Evolutionary conservation across 2,797 vertebrate species (phyloP).

Genomic region (Okamejei kenojei): DNA sequence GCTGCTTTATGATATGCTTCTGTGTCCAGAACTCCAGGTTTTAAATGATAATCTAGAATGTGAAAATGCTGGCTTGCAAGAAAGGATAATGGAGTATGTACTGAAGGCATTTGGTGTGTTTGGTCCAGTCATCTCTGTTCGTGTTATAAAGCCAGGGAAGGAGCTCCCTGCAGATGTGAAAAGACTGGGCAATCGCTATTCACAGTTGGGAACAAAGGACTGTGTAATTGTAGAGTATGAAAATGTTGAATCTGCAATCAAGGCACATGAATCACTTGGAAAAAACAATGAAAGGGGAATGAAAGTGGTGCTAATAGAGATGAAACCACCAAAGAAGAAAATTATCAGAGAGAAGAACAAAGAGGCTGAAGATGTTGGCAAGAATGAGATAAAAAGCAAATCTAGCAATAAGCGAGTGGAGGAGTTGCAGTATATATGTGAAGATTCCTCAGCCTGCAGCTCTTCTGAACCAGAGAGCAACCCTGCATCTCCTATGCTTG

Average conservation of each 20-base stretch:
- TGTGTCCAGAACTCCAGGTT: slow-evolving; percentile 67
- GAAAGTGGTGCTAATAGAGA: slow-evolving; percentile 83
- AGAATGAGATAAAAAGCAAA: slow-evolving; percentile 55
- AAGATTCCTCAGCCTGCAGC: slow-evolving; percentile 85
- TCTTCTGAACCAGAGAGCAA: slow-evolving; percentile 92
- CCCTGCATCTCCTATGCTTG: slow-evolving; percentile 75
- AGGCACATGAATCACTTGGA: slow-evolving; percentile 73
- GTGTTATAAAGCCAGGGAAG: slow-evolving; percentile 83
- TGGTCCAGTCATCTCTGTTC: slow-evolving; percentile 79
- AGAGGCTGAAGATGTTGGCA: slow-evolving; percentile 63
- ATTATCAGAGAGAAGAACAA: slow-evolving; percentile 70
- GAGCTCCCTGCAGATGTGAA: slow-evolving; percentile 84
- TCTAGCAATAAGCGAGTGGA: slow-evolving; percentile 85
- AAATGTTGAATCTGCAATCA: slow-evolving; percentile 84
- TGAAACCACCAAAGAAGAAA: slow-evolving; percentile 93
- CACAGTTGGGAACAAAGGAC: slow-evolving; percentile 77
- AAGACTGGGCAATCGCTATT: slow-evolving; percentile 79
- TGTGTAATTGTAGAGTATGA: slow-evolving; percentile 93
- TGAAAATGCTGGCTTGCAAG: slow-evolving; percentile 68
- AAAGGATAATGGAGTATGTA: slow-evolving; percentile 84
- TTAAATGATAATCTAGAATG: slow-evolving; percentile 48
- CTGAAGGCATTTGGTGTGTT: slow-evolving; percentile 81
- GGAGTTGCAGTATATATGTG: slow-evolving; percentile 82
- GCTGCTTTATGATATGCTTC: slow-evolving; percentile 77
- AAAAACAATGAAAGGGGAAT: slow-evolving; percentile 55